Base-by-base conservation (phyloP, 2,888 invertebrate species). In the Leistus spinibarbis region DNA sequence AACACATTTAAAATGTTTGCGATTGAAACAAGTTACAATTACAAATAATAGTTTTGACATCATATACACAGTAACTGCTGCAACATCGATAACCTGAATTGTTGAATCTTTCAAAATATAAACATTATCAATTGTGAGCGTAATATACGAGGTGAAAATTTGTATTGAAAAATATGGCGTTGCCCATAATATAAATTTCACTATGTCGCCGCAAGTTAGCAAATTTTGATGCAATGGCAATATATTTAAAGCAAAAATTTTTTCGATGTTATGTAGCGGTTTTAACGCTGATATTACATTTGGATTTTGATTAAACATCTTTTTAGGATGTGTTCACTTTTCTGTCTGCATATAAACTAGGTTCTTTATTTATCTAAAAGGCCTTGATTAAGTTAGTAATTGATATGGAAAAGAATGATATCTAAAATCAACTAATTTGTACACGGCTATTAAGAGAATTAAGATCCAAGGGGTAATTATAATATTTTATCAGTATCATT, bases 171-270 rank as follows among this genome's bases (percentile, higher is more conserved):
- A 40, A 40, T 10, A 40, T 1, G 40, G 40, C 7, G 5, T 40
- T 5, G 40, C 40, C 40, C 40, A 40, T 40, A 40, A 40, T 5
- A 5, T 40, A 40, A 10, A 5, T 3, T 40, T 40, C 1, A 40
- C 13, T 10, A 40, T 0, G 7, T 40, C 10, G 13, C 7, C 13
- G 10, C 40, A 40, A 10, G 40, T 40, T 4, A 40, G 40, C 7
- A 13, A 13, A 40, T 40, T 7, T 10, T 10, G 40, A 40, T 40
- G 10, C 40, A 40, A 13, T 1, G 40, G 40, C 40, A 40, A 7
- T 13, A 65, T 40, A 65, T 65, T 19, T 65, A 65, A 65, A 19
- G 17, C 5, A 65, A 65, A 65, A 16, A 65, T 23, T 24, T 53
- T 24, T 2, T 17, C 24, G 3, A 17, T 24, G 3, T 65, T n/a